Conservation (phyloP, 2,113 vertebrate species). For the Apodemus sylvaticus region DNA sequence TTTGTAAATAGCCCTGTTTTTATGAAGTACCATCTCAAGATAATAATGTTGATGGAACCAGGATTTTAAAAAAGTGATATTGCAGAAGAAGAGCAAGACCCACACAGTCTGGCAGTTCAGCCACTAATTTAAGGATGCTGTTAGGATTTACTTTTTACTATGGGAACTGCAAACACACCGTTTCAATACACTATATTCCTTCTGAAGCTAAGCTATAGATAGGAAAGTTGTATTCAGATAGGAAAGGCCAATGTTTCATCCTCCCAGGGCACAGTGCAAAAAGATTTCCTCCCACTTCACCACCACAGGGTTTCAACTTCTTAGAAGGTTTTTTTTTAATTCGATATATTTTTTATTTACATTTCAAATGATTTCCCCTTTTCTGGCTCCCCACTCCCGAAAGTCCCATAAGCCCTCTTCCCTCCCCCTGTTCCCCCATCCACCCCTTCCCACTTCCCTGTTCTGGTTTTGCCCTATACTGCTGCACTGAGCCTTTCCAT, state of each 20-base stretch:
- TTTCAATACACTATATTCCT: not conserved
- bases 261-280: not conserved
- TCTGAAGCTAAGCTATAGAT: not conserved
- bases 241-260: not conserved
- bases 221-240: not conserved
- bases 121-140: not conserved
- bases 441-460: no score
- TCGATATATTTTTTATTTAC: no score
- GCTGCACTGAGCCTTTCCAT: no score
- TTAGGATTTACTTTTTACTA: not conserved
- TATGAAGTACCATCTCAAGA: not conserved
- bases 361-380: no score
- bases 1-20: slow-evolving; percentile 46
- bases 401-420: no score
- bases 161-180: not conserved
- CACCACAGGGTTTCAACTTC: not conserved
- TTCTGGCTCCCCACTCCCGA: no score
- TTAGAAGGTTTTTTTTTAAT: not conserved
- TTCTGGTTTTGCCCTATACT: no score
- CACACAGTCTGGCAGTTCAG: not conserved
- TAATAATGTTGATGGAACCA: slow-evolving; percentile 5
- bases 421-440: no score
- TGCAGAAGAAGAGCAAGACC: not conserved
- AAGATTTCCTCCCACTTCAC: not conserved
- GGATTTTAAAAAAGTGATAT: not conserved